These are phyloP conservation scores for Odontamblyopus rebecca DNA, from an alignment of 2,797 vertebrate genomes.

Conservation along the genomic window DNA sequence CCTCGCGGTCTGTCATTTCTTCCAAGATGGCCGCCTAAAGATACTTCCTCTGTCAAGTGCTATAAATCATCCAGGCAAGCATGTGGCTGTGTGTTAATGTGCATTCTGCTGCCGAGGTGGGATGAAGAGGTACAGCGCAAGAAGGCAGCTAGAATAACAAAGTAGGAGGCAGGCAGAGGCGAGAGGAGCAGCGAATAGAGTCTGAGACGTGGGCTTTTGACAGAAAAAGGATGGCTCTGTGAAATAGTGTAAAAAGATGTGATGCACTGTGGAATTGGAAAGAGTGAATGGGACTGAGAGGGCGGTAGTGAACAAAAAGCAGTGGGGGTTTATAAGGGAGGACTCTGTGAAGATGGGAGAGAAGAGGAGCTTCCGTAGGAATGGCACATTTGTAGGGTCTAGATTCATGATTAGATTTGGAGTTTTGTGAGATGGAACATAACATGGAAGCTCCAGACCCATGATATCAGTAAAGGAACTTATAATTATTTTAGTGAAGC, in stretches of 20 bases:
- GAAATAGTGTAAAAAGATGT: conserved; percentile 26
- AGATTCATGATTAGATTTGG: conserved; percentile 15
- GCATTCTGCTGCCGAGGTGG: conserved; percentile 48
- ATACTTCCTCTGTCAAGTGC: conserved; percentile 53
- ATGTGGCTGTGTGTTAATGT: conserved; percentile 51
- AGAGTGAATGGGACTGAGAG: conserved; percentile 19
- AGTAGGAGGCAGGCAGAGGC: conserved; percentile 16
- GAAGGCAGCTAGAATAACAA: conserved; percentile 41
- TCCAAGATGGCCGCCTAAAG: conserved; percentile 42
- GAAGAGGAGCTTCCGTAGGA: conserved; percentile 45
- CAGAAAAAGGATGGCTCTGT: conserved; percentile 17
- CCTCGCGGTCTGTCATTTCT: conserved; percentile 34
- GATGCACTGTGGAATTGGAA: conserved; percentile 9
- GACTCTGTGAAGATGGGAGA: conserved; percentile 24
- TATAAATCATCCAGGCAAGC: conserved; percentile 46
- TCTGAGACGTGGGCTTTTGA: conserved; percentile 13
- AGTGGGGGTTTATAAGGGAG: conserved; percentile 36
- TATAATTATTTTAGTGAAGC: not conserved
- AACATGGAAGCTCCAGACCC: not conserved
- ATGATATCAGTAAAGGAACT: not conserved
- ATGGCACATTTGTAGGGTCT: conserved; percentile 64
- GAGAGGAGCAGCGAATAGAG: not conserved
- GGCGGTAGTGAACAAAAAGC: conserved; percentile 21
- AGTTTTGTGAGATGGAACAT: not conserved
- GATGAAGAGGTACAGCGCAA: conserved; percentile 40